Conservation (phyloP, 2,113 vertebrate genomes). For the Anseranas semipalmata region DNA sequence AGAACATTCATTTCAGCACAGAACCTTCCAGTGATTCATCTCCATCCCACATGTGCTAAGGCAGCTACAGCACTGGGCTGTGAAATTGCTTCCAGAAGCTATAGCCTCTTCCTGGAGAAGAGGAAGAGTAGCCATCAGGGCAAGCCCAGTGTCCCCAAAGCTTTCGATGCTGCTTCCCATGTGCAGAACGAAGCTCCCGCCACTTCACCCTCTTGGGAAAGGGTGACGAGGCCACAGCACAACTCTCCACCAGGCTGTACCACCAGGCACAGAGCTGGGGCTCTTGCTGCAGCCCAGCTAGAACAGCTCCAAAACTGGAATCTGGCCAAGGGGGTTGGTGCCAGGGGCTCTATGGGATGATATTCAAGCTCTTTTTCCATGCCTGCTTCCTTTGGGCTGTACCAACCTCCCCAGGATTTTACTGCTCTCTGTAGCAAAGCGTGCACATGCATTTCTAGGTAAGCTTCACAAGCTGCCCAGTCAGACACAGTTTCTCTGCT, state of each 20-base stretch:
- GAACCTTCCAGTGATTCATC: neutral
- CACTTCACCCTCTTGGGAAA: neutral
- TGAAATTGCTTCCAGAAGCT: neutral
- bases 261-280: neutral
- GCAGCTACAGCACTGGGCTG: neutral
- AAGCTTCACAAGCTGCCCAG: neutral
- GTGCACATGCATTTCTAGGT: neutral
- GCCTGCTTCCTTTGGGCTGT: neutral
- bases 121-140: neutral
- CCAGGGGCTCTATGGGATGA: neutral
- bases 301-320: neutral
- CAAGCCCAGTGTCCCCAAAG: neutral
- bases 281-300: neutral
- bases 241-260: neutral
- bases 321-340: neutral
- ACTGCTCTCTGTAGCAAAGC: neutral
- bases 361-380: neutral
- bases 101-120: neutral
- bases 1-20: neutral
- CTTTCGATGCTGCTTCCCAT: rapidly evolving
- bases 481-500: neutral
- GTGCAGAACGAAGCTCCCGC: neutral
- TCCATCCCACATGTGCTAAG: neutral
- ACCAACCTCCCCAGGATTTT: neutral
- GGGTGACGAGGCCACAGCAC: neutral